phyloP scores from a whole-genome alignment of 1,140 invertebrate species.

The Eulimnadia texana region DNA sequence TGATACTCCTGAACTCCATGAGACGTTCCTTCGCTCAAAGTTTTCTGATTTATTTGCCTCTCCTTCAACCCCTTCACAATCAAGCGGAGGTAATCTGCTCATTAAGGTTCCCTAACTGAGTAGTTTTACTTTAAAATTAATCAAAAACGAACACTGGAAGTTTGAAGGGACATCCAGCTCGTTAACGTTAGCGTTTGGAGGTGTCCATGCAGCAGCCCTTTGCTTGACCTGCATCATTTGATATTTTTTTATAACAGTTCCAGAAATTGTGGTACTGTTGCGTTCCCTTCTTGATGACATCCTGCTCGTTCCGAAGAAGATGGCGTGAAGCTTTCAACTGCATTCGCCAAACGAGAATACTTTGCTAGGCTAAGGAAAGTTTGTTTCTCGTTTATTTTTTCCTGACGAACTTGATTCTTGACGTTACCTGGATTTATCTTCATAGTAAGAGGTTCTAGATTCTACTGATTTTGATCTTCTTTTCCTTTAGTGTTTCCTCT shows the following conservation, averaged over 20 bases:
- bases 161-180: slow-evolving; percentile 27
- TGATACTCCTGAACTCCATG: slow-evolving; percentile 46
- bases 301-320: slow-evolving; percentile 41
- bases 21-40: slow-evolving; percentile 30
- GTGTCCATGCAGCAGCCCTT: slow-evolving; percentile 11
- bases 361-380: no score
- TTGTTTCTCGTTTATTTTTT: no score
- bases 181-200: slow-evolving; percentile 15
- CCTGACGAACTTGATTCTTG: no score
- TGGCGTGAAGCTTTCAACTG: slow-evolving; percentile 44
- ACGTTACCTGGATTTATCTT: no score
- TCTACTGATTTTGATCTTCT: no score
- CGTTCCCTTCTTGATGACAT: slow-evolving; percentile 40
- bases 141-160: slow-evolving; percentile 40
- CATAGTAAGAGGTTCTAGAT: no score
- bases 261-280: slow-evolving; percentile 62
- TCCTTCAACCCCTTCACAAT: slow-evolving; percentile 30
- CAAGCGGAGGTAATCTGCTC: slow-evolving; percentile 31
- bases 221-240: slow-evolving; percentile 37
- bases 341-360: slow-evolving; percentile 32
- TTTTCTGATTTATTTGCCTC: slow-evolving; percentile 22
- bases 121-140: slow-evolving; percentile 41
- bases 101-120: slow-evolving; percentile 40
- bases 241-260: slow-evolving; percentile 64
- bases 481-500: no score